Conservation (phyloP, 2,797 vertebrate species). For the Hyperoplus immaculatus region DNA sequence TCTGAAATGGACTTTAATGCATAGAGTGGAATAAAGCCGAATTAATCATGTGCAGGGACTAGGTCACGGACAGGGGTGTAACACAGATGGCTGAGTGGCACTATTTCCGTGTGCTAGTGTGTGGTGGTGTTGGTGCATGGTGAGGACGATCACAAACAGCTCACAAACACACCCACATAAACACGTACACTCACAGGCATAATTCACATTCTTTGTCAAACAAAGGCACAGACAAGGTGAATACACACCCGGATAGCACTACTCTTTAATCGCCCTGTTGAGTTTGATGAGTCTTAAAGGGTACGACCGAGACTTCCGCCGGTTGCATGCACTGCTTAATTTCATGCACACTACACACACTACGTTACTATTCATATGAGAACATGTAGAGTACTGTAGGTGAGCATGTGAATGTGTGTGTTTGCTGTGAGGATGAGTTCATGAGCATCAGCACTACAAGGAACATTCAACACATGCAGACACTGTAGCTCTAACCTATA, state of each 20-base stretch:
- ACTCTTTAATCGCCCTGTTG: constrained; percentile 32
- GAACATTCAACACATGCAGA: not conserved
- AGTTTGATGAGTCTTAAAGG: constrained; percentile 56
- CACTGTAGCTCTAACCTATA: not conserved
- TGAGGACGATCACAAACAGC: constrained; percentile 7
- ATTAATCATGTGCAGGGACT: constrained; percentile 78
- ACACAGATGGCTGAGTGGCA: constrained; percentile 63
- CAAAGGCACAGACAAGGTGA: constrained; percentile 46
- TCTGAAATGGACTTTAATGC: constrained; percentile 79
- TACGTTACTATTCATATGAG: not conserved
- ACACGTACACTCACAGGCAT: not conserved
- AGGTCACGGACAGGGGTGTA: constrained; percentile 73
- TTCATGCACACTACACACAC: not conserved
- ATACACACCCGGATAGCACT: constrained; percentile 27
- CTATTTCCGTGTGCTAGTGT: constrained; percentile 21
- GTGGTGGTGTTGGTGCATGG: constrained; percentile 15
- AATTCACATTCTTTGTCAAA: constrained; percentile 50
- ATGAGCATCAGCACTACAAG: not conserved
- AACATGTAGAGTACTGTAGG: not conserved
- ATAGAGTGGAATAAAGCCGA: constrained; percentile 79
- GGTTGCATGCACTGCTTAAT: no score
- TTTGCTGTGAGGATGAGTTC: not conserved
- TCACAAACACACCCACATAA: not conserved
- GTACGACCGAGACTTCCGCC: constrained; percentile 19
- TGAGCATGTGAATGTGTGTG: not conserved